Percentiles rank a stretch among this genome's conserved stretches.
phyloP scores from a whole-genome alignment of 2,113 vertebrate genomes.

The Anser cygnoides region DNA sequence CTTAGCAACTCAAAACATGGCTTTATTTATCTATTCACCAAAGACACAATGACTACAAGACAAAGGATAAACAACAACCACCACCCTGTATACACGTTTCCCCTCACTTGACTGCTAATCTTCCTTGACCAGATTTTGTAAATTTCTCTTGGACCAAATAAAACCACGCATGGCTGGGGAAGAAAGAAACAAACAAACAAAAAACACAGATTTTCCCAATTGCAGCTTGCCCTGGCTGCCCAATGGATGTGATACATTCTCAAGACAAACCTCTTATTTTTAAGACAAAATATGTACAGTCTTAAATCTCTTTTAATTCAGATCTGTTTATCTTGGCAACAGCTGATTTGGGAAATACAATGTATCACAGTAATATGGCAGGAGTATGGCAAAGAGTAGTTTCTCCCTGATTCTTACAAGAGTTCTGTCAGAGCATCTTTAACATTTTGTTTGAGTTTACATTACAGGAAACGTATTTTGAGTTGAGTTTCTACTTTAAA shows the following conservation, averaged over 20 bases:
- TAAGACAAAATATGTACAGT: neutral
- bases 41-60: neutral
- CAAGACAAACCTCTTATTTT: neutral
- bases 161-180: neutral
- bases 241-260: neutral
- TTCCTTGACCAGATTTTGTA: neutral
- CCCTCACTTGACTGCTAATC: neutral
- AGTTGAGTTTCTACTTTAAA: neutral
- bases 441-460: neutral
- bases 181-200: neutral
- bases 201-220: neutral
- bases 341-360: neutral
- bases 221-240: neutral
- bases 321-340: neutral
- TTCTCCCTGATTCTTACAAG: neutral
- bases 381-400: neutral
- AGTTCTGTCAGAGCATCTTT: neutral
- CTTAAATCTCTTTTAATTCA: neutral
- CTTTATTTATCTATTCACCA: neutral
- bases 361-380: neutral
- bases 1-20: conserved; percentile 10
- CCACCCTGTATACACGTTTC: neutral
- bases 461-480: neutral
- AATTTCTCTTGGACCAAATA: neutral
- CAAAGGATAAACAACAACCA: neutral